Evolutionary conservation across 2,888 invertebrate species (phyloP).

Genomic region (Ichneumoninae sp.): DNA sequence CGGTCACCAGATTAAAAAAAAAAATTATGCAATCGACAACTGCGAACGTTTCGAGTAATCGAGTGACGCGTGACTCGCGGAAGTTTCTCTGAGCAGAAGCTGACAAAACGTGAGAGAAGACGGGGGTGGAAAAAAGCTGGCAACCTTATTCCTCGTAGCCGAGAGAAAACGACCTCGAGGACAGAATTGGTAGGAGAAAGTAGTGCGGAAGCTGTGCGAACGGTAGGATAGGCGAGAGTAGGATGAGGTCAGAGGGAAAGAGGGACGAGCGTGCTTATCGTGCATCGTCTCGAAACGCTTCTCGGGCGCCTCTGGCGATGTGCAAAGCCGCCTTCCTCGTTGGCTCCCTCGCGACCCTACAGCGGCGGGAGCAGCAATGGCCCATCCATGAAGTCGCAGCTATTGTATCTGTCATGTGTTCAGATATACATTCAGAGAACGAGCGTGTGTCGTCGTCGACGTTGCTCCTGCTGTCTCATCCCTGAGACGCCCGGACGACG

Average conservation of each 20-base stretch:
- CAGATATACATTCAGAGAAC: constrained; percentile 1
- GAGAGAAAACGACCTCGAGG: constrained; percentile 50
- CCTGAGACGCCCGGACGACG: constrained; percentile 31
- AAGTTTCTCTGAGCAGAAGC: neutral
- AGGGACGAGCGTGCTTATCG: constrained; percentile 84
- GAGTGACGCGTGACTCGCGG: neutral
- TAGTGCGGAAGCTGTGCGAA: constrained; percentile 42
- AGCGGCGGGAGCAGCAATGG: constrained; percentile 27
- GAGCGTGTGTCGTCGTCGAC: constrained; percentile 43
- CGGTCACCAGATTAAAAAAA: neutral
- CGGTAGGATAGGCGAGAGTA: constrained; percentile 65
- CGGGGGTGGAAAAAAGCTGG: constrained; percentile 19
- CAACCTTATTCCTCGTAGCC: constrained; percentile 24
- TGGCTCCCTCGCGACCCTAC: constrained; percentile 17
- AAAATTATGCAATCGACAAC: neutral
- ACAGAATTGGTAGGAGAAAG: constrained; percentile 35
- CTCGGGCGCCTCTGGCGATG: constrained; percentile 67
- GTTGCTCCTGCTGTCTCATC: constrained; percentile 36
- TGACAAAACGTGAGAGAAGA: constrained; percentile 52
- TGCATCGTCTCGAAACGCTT: constrained; percentile 80
- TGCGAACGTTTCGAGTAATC: neutral
- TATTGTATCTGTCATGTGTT: constrained; percentile 1
- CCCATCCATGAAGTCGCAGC: neutral
- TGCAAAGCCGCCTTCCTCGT: constrained; percentile 4
- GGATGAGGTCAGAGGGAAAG: constrained; percentile 74